Base-by-base conservation (phyloP, 2,888 invertebrate genomes). In the Oasisia sp. region DNA sequence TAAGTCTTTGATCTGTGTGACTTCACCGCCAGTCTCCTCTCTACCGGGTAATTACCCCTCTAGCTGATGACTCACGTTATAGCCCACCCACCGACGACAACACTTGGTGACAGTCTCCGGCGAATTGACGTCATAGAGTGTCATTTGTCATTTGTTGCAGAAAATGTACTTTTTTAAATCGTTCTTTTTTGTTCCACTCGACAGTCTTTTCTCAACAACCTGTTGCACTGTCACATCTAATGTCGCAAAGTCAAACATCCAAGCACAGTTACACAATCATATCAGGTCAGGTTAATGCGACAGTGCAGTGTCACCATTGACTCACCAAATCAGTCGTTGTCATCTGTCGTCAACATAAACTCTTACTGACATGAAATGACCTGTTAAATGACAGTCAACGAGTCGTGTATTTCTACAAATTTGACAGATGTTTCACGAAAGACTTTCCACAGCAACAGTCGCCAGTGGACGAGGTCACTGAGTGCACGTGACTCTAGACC, bases 31-130 rank as follows among this genome's bases (percentile, higher is more conserved):
- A 90, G 19, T 90, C 90, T 90, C 32, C 90, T 90, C 32, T 90
- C 90, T n/a, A 90, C 90, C 90, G 32, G 90, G 90, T 32, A 90
- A 90, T 90, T 90, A 90, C 90, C 90, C 90, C 90, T 74, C 74
- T n/a, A n/a, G n/a, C n/a, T 74, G 74, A 74, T 19, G 19, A 19
- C 14, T 90, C 38, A 27, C 90, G 32, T 2, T 90, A 90, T 90
- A 90, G 32, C 27, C 90, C 32, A 90, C 90, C 90, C 90, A 89
- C 90, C 90, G 90, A 90, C 90, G 90, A 90, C 90, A 90, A 90
- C 90, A 90, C 90, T 32, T 90, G 12, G 90, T 90, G 90, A 90
- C 90, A 90, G 2, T 90, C 90, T 27, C 4, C 90, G 90, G 5
- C 14, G 32, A 90, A 27, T 90, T 32, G 12, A 90, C 27, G 90